phyloP scores from a whole-genome alignment of 1,140 invertebrate genomes.

The Pseudobourletiella spinata region DNA sequence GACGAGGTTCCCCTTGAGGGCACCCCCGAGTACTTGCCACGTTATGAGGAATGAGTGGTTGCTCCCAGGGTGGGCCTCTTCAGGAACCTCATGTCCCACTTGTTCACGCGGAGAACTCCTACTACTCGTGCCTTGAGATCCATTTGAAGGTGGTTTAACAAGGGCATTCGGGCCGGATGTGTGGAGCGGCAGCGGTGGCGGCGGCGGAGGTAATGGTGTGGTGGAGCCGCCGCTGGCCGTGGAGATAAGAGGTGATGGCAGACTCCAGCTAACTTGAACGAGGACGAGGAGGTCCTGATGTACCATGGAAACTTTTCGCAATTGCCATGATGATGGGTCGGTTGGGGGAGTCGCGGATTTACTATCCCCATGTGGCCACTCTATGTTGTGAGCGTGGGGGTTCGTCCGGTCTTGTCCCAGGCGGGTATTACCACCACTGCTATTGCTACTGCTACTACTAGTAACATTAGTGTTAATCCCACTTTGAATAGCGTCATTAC shows the following conservation, averaged over 20 bases:
- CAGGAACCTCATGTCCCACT: neutral
- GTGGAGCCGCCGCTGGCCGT: neutral
- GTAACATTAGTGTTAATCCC: neutral
- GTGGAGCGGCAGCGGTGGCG: neutral
- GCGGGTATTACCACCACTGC: neutral
- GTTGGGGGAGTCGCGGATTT: neutral
- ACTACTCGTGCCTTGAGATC: neutral
- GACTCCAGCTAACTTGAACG: slow-evolving; percentile 26
- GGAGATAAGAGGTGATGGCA: neutral
- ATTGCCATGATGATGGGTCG: slow-evolving; percentile 43
- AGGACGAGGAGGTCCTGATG: slow-evolving; percentile 48
- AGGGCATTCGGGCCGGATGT: neutral
- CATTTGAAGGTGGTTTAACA: neutral
- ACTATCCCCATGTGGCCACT: no score
- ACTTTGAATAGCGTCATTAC: neutral
- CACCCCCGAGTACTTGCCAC: slow-evolving; percentile 30
- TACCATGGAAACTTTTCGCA: slow-evolving; percentile 56
- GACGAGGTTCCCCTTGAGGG: slow-evolving; percentile 26
- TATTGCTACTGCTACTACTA: neutral
- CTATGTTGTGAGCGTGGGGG: no score
- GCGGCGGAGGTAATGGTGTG: neutral
- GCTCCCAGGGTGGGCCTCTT: no score
- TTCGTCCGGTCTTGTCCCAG: neutral
- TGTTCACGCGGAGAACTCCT: neutral
- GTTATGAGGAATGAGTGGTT: slow-evolving; percentile 22